These are phyloP conservation scores for Ibycter americanus DNA, from an alignment of 2,797 vertebrate species.

Conservation along the genomic window DNA sequence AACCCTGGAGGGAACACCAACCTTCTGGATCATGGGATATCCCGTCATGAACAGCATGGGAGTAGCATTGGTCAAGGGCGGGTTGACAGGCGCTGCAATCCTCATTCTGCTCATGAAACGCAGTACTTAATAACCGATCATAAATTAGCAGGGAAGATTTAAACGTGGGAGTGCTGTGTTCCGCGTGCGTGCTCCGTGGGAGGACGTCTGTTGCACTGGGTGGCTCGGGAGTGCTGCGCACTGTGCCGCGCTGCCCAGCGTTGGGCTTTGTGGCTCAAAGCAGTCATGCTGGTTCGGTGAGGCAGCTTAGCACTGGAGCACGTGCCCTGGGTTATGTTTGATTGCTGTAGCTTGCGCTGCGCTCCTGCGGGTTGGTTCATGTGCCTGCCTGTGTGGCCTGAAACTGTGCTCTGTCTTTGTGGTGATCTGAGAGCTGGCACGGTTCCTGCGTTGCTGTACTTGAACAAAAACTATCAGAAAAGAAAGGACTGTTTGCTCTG, in stretches of 20 bases:
- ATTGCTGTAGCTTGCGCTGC: background rate
- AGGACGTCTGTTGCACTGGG: background rate
- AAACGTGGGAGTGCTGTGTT: background rate
- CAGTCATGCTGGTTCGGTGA: background rate
- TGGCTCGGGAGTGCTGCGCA: background rate
- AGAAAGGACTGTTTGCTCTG: background rate
- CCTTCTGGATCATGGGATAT: background rate
- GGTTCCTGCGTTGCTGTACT: background rate
- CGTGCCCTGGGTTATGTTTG: background rate
- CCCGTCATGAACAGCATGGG: background rate
- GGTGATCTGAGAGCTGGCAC: background rate
- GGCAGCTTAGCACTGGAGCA: background rate
- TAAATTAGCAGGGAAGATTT: background rate
- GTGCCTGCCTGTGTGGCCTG: background rate
- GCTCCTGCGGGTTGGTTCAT: background rate
- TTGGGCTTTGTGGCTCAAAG: background rate
- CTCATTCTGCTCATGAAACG: background rate
- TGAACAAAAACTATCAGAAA: background rate
- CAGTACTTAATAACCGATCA: background rate
- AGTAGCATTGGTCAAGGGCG: background rate
- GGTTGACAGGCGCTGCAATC: background rate
- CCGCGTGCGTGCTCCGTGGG: accelerated
- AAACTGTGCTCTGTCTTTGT: background rate
- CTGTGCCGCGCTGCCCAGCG: background rate
- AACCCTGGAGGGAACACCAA: background rate